phyloP scores from a whole-genome alignment of 2,888 invertebrate genomes.

The Pycnomerus fuliginosus region DNA sequence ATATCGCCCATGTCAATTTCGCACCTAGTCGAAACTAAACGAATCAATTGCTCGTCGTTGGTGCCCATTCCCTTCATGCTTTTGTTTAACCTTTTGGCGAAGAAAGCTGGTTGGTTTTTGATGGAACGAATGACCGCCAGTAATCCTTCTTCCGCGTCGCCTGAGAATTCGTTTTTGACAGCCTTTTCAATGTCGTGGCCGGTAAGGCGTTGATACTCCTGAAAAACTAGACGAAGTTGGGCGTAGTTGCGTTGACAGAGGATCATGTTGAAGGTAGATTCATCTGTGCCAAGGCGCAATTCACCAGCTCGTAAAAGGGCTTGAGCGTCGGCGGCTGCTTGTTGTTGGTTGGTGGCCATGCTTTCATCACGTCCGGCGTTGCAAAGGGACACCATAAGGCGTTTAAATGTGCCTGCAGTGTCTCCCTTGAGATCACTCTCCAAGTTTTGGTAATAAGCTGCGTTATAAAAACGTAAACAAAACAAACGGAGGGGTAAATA shows the following conservation, averaged over 20 bases:
- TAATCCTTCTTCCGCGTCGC: constrained; percentile 76
- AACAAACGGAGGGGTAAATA: too few relatives aligned
- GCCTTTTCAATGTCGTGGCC: constrained; percentile 79
- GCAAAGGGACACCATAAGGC: constrained; percentile 82
- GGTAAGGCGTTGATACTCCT: constrained; percentile 65
- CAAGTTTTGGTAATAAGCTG: constrained; percentile 74
- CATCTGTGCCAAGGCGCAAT: constrained; percentile 75
- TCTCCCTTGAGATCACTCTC: constrained; percentile 84
- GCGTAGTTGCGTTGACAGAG: constrained; percentile 75
- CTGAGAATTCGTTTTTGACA: constrained; percentile 81
- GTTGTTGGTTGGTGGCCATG: constrained; percentile 66
- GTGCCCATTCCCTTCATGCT: constrained; percentile 91
- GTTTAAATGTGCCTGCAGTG: constrained; percentile 89
- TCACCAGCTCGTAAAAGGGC: constrained; percentile 74
- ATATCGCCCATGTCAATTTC: constrained; percentile 87
- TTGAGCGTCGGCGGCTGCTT: constrained; percentile 80
- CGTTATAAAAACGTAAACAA: constrained; percentile 1
- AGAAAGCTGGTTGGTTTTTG: constrained; percentile 77
- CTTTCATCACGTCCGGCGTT: constrained; percentile 82
- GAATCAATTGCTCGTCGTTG: constrained; percentile 81
- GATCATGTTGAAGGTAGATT: constrained; percentile 81
- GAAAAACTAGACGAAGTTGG: constrained; percentile 58
- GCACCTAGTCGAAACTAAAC: constrained; percentile 79
- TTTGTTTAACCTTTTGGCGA: constrained; percentile 82
- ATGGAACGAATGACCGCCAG: constrained; percentile 79